These are phyloP conservation scores for Pantala flavescens DNA, from an alignment of 1,140 invertebrate genomes.

Conservation along the genomic window DNA sequence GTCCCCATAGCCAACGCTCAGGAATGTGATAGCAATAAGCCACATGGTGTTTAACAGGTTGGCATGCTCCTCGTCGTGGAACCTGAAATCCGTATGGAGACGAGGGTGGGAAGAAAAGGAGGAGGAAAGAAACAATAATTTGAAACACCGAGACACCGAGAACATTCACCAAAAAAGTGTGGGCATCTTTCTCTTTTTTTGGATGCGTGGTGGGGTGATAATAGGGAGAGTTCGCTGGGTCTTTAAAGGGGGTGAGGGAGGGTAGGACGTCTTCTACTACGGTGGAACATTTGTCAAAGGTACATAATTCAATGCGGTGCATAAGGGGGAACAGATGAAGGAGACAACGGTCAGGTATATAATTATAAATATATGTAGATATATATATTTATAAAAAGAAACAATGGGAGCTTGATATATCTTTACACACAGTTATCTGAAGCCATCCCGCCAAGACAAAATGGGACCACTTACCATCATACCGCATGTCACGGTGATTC, in stretches of 20 bases:
- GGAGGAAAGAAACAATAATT: slow-evolving; percentile 6
- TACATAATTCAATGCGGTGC: no score
- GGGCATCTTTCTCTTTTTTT: background rate
- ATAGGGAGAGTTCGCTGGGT: background rate
- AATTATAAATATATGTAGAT: background rate
- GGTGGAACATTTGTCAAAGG: no score
- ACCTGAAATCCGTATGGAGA: slow-evolving; percentile 46
- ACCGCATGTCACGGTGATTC: slow-evolving; percentile 80
- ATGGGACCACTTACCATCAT: slow-evolving; percentile 70
- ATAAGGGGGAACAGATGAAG: no score
- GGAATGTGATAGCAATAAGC: slow-evolving; percentile 96
- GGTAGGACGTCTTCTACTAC: no score
- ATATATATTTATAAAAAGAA: background rate
- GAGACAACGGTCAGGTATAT: background rate
- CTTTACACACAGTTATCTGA: background rate
- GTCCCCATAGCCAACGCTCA: slow-evolving; percentile 98
- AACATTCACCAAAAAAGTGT: slow-evolving; percentile 10
- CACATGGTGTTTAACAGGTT: slow-evolving; percentile 98
- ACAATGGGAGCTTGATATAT: no score
- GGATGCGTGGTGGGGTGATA: background rate
- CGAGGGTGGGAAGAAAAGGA: slow-evolving; percentile 19
- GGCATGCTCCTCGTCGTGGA: slow-evolving; percentile 93
- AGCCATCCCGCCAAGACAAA: slow-evolving; percentile 1
- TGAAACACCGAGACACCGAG: slow-evolving; percentile 7
- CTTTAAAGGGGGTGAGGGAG: no score